A percentile compares a stretch with the other conserved stretches of the same genome.
These are phyloP conservation scores for Scaptodrosophila latifasciaeformis DNA, from an alignment of 2,888 invertebrate genomes.

Conservation along the genomic window DNA sequence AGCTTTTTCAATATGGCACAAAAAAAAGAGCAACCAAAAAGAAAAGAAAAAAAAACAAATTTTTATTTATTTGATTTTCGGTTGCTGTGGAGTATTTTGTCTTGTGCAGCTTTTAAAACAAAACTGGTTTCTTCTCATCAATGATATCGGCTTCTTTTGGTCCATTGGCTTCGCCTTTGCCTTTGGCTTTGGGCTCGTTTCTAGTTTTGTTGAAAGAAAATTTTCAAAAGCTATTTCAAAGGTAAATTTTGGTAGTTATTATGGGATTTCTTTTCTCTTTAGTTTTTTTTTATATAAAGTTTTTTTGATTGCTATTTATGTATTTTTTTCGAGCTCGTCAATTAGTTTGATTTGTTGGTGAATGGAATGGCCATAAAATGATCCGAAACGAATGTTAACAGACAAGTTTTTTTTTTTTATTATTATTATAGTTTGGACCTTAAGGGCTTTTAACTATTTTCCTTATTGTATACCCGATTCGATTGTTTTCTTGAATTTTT, in stretches of 20 bases:
- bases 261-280: neutral
- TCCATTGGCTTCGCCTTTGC: constrained; percentile 30
- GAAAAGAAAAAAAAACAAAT: constrained; percentile 10
- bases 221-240: constrained; percentile 19
- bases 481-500: no score
- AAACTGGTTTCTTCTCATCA: constrained; percentile 57
- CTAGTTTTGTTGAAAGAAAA: constrained; percentile 14
- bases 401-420: no score
- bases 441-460: no score
- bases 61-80: constrained; percentile 22
- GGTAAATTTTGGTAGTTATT: neutral
- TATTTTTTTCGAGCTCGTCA: constrained; percentile 23
- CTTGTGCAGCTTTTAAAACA: constrained; percentile 46
- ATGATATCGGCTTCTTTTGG: constrained; percentile 36
- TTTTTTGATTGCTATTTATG: neutral
- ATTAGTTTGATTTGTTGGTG: constrained; percentile 26
- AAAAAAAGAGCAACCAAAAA: no score
- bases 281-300: no score
- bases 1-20: constrained; percentile 39
- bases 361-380: neutral
- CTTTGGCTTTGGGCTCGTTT: constrained; percentile 22
- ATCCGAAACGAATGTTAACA: no score
- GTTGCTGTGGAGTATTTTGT: constrained; percentile 23
- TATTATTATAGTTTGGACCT: no score
- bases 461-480: no score